Conservation (phyloP, 1,140 invertebrate species). For the Choristoneura fumiferana region DNA sequence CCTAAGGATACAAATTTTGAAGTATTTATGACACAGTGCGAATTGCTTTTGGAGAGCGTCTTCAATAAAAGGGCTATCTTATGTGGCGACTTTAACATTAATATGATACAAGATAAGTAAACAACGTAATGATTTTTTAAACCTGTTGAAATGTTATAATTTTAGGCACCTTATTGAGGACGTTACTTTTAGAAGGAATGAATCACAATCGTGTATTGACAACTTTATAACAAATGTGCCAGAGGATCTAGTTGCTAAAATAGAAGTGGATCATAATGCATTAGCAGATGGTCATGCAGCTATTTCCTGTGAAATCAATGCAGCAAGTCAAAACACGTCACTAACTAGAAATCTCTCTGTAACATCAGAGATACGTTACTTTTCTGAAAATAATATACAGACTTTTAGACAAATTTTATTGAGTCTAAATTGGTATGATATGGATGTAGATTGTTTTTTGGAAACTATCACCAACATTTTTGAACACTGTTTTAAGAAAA, state of each 20-base stretch:
- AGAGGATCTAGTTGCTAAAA: background rate
- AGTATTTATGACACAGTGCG: background rate
- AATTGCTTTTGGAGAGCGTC: background rate
- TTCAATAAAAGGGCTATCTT: background rate
- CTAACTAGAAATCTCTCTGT: background rate
- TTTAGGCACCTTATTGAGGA: background rate
- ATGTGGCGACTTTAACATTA: background rate
- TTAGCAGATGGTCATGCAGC: slow-evolving; percentile 13
- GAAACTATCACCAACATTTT: background rate
- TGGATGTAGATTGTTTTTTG: background rate
- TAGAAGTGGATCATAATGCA: slow-evolving; percentile 7
- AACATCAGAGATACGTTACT: background rate
- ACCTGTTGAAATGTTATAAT: slow-evolving; percentile 10
- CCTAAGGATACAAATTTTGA: background rate
- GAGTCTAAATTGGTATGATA: background rate
- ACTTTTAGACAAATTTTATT: slow-evolving; percentile 3
- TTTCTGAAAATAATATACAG: background rate
- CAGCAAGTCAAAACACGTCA: background rate
- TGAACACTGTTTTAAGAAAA: background rate
- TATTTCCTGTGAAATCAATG: background rate
- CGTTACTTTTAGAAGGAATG: slow-evolving; percentile 4
- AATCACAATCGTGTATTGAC: slow-evolving; percentile 15
- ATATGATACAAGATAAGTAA: background rate
- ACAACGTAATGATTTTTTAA: background rate
- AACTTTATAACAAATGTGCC: slow-evolving; percentile 6